phyloP scores from a whole-genome alignment of 2,888 invertebrate genomes.

The Trissolcus brochymenae region DNA sequence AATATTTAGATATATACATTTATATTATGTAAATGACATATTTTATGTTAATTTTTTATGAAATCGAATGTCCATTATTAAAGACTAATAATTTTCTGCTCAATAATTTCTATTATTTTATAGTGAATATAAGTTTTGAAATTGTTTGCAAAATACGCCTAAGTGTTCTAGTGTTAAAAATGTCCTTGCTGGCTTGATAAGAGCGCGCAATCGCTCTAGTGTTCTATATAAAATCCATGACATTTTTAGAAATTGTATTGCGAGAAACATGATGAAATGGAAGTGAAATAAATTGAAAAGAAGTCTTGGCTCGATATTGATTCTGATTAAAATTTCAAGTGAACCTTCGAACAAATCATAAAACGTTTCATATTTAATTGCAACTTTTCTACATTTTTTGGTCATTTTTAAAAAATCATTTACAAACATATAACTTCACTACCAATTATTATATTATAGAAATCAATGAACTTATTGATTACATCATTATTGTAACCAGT shows the following conservation, averaged over 20 bases:
- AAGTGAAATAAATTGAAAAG: slow-evolving; percentile 12
- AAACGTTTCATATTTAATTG: slow-evolving; percentile 13
- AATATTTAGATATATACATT: no score
- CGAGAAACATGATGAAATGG: background rate
- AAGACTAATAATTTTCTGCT: no score
- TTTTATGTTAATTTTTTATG: no score
- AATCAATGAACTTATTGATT: slow-evolving; percentile 27
- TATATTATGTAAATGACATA: no score
- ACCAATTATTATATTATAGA: slow-evolving; percentile 16
- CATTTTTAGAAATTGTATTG: background rate
- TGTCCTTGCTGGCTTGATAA: no score
- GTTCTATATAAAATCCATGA: background rate
- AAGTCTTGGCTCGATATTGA: slow-evolving; percentile 6
- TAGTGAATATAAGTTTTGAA: no score
- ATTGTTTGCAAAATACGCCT: no score
- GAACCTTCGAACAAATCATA: slow-evolving; percentile 4
- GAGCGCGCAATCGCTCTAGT: no score
- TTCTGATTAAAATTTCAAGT: slow-evolving; percentile 26
- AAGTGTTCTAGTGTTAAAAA: no score
- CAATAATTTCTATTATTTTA: no score
- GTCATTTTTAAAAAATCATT: slow-evolving; percentile 28
- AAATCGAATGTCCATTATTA: no score
- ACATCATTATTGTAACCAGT: slow-evolving; percentile 21
- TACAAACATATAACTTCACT: slow-evolving; percentile 26
- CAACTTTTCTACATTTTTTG: slow-evolving; percentile 16